A percentile compares a stretch with the other conserved stretches of the same genome.
Conservation (phyloP, 2,113 vertebrate genomes). For the Phainopepla nitens region DNA sequence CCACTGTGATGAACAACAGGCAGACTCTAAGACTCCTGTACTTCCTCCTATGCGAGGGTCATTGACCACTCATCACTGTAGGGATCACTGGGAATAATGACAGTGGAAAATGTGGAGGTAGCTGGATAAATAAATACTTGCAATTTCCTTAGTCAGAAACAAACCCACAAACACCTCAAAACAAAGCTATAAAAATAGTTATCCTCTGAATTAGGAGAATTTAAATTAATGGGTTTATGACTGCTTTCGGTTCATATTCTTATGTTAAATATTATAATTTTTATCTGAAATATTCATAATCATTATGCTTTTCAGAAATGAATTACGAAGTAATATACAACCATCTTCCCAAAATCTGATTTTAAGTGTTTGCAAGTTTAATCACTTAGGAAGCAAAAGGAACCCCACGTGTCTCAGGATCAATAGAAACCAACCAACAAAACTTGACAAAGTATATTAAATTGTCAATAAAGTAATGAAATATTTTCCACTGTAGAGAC, state of each 20-base stretch:
- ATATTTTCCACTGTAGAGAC: neutral
- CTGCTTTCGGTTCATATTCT: neutral
- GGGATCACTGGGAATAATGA: neutral
- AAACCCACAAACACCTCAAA: neutral
- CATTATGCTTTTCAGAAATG: neutral
- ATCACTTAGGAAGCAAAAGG: neutral
- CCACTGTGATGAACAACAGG: neutral
- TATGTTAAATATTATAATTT: neutral
- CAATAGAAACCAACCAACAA: neutral
- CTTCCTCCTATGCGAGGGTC: neutral
- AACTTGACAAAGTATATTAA: neutral
- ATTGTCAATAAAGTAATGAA: neutral
- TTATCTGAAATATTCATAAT: neutral
- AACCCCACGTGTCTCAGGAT: neutral
- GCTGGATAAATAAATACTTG: neutral
- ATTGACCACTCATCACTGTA: slow-evolving; percentile 25
- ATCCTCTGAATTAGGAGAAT: neutral
- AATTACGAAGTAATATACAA: neutral
- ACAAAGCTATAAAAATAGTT: neutral
- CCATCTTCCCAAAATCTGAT: neutral
- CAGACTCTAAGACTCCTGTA: neutral
- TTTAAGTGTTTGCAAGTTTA: neutral
- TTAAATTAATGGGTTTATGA: neutral
- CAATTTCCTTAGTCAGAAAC: neutral
- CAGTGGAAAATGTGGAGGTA: neutral